Conservation (phyloP, 2,797 vertebrate genomes). For the Antennarius maculatus region DNA sequence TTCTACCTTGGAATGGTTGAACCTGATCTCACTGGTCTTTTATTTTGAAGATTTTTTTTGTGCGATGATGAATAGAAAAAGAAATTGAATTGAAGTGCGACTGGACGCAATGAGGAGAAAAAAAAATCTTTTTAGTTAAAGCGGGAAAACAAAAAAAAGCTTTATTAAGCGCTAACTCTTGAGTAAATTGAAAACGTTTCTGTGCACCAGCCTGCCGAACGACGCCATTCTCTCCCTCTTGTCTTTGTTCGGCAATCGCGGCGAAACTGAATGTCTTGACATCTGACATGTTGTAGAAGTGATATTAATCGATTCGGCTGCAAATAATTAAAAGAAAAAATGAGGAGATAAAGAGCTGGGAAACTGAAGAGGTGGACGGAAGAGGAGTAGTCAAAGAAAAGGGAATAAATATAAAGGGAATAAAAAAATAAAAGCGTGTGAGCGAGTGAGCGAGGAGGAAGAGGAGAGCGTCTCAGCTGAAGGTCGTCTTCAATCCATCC, state of each 20-base stretch:
- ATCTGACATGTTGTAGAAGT: background rate
- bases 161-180: too few relatives aligned
- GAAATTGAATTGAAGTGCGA: too few relatives aligned
- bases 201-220: background rate
- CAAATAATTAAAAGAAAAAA: background rate
- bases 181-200: too few relatives aligned
- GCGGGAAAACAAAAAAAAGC: too few relatives aligned
- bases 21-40: too few relatives aligned
- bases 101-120: too few relatives aligned
- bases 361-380: background rate
- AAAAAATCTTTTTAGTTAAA: too few relatives aligned
- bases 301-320: too few relatives aligned
- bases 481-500: constrained; percentile 3
- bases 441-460: background rate
- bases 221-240: background rate
- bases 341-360: too few relatives aligned
- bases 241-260: background rate
- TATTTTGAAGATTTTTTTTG: too few relatives aligned
- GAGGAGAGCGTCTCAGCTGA: constrained; percentile 8
- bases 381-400: background rate
- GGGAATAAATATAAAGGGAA: background rate
- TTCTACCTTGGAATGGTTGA: too few relatives aligned
- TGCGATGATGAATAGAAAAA: too few relatives aligned
- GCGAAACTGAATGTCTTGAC: background rate
- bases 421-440: background rate